Evolutionary conservation across 2,113 vertebrate species (phyloP).

Genomic region (Pedionomus torquatus): DNA sequence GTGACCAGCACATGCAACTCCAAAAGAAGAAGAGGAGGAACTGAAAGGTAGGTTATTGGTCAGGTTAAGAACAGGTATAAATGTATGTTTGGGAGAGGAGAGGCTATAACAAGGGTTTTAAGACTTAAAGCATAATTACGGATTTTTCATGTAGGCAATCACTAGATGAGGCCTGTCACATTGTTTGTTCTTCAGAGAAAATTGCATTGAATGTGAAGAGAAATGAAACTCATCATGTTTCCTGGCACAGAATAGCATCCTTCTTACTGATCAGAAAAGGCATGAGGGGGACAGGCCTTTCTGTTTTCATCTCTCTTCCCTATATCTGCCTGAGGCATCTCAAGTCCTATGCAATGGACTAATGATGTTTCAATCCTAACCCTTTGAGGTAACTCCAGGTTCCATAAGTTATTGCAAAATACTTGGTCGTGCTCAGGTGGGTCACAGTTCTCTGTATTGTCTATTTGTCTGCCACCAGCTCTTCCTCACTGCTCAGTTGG

Average conservation of each 20-base stretch:
- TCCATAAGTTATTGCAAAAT: neutral
- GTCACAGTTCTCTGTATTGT: neutral
- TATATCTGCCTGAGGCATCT: neutral
- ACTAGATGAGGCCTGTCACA: neutral
- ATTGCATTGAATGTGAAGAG: neutral
- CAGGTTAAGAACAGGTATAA: neutral
- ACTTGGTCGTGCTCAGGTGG: neutral
- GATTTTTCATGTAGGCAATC: neutral
- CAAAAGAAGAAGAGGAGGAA: neutral
- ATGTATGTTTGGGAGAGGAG: neutral
- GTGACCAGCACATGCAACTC: neutral
- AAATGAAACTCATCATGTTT: neutral
- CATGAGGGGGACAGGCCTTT: neutral
- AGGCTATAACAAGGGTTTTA: neutral
- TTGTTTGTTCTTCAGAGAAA: conserved; percentile 3
- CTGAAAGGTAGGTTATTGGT: neutral
- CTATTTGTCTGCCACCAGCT: neutral
- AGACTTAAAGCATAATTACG: neutral
- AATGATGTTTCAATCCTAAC: neutral
- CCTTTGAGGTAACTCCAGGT: neutral
- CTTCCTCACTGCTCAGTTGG: neutral
- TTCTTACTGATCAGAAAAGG: neutral
- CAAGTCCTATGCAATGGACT: neutral
- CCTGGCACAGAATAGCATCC: neutral
- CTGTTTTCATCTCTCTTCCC: neutral